Evolutionary conservation across 1,140 invertebrate genomes (phyloP), one percentile per base, ranked within the genome.

Genomic region (Trichomalopsis sarcophagae): DNA sequence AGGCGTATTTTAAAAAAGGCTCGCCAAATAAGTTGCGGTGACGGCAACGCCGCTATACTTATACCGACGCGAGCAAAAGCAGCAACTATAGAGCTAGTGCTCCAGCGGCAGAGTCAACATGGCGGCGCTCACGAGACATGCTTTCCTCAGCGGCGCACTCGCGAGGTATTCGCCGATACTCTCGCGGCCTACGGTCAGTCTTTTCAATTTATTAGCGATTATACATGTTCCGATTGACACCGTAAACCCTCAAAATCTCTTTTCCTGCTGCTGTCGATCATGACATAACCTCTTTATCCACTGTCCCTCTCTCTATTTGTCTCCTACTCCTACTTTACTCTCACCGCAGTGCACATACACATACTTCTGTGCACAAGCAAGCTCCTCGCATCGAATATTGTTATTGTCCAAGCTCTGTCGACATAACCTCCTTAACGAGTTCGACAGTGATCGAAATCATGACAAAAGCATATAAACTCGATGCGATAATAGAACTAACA

Each of bases 111-210:
- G 71, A 79, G 40, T 78, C 76, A 94, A 93, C 88, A 95, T 95
- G 94, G 95, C 94, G 91, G 93, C 94, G 91, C 93, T 95, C 93
- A 94, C 94, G 91, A 94, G 93, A 93, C 94, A 94, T 94, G 93
- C 91, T 91, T 92, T 93, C 86, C 89, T 91, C 85, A 79, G 85
- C 76, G 87, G 75, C 80, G 77, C 82, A 36, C 86, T 87, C 21
- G 77, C 77, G 44, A 85, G 84, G 80, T 85, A 86, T 13, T 68
- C 88, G 36, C 23, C 82, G 74, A 66, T 88, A 9, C 84, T 90
- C 5, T 30, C 77, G 6, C 33, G 62, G 10, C 82, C 84, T 76
- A 90, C 88, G 90, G 91, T 91, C 62, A 89, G 90, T 91, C 27
- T 62, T 10, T 3, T 68, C n/a, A 69, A 21, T 62, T 21, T 27